Base-by-base conservation (phyloP, 2,888 invertebrate genomes). In the Cheilosia pagana region DNA sequence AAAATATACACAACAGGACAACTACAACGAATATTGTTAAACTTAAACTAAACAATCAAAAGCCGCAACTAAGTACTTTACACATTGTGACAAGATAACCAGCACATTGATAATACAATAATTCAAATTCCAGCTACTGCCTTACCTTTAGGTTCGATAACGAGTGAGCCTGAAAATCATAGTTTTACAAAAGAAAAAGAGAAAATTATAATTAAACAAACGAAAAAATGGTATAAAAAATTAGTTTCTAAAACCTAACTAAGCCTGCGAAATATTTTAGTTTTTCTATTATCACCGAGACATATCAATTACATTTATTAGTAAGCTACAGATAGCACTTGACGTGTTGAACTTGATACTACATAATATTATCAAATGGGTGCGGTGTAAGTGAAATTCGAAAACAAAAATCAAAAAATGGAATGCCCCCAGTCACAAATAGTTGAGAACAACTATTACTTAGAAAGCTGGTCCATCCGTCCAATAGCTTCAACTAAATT, bases 71-170 rank as follows among this genome's bases (percentile, higher is more conserved):
- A 35, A 45, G 23, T 21, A 31, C 31, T 16, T 28, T 48, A 45
- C 19, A 57, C 19, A 39, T 21, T 41, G n/a, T 23, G 39, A 50
- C n/a, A n/a, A 45, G 23, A 62, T 41, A 57, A 39, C 16, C 52
- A 52, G 50, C 53, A 67, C 63, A 53, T 12, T 31, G 59, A 60
- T 53, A 74, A 25, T 52, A 41, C 16, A 43, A 43, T 65, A 43
- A 43, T 65, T 43, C 31, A 50, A 65, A 25, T 43, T 53, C 78
- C 59, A 53, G 53, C 53, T 21, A 60, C 48, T 50, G 68, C 52
- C 85, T 85, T 85, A 85, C 85, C 85, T 85, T 85, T 50, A 53
- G 35, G 48, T 65, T 71, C 31, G 85, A 85, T 25, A 81, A 67
- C 52, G 85, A 81, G 52, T 81, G 81, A 16, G 81, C 85, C 85